Conservation (phyloP, 2,113 vertebrate species). For the Corapipo altera region DNA sequence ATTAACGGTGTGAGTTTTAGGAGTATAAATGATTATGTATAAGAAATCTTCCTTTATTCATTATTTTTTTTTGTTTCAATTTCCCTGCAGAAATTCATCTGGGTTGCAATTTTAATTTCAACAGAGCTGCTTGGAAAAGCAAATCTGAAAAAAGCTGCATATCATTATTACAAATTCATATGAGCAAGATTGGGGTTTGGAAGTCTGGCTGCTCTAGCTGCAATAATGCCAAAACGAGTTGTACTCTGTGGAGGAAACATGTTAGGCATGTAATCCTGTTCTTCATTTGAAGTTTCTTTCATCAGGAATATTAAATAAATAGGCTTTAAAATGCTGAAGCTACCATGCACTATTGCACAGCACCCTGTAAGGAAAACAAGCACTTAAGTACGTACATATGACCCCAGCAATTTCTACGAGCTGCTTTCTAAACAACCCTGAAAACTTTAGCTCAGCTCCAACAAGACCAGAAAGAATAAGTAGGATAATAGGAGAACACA, state of each 20-base stretch:
- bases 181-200: neutral
- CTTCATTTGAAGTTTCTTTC: conserved; percentile 50
- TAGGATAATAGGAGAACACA: neutral
- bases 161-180: conserved; percentile 2
- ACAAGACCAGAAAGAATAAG: neutral
- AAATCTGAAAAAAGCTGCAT: neutral
- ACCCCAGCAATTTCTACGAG: neutral
- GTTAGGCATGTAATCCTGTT: conserved; percentile 8
- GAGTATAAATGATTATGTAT: neutral
- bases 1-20: neutral
- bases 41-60: neutral
- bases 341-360: neutral
- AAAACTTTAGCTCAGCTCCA: neutral
- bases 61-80: conserved; percentile 3
- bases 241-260: neutral
- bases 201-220: conserved; percentile 22
- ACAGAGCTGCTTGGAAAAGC: neutral
- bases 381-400: neutral
- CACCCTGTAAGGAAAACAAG: conserved; percentile 33
- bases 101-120: conserved; percentile 38
- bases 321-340: conserved; percentile 11
- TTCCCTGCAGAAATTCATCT: conserved; percentile 40
- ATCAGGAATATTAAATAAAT: conserved; percentile 62
- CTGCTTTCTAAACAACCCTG: neutral
- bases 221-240: neutral